Base-by-base conservation (phyloP, 1,140 invertebrate species). In the Acromyrmex echinatior region DNA sequence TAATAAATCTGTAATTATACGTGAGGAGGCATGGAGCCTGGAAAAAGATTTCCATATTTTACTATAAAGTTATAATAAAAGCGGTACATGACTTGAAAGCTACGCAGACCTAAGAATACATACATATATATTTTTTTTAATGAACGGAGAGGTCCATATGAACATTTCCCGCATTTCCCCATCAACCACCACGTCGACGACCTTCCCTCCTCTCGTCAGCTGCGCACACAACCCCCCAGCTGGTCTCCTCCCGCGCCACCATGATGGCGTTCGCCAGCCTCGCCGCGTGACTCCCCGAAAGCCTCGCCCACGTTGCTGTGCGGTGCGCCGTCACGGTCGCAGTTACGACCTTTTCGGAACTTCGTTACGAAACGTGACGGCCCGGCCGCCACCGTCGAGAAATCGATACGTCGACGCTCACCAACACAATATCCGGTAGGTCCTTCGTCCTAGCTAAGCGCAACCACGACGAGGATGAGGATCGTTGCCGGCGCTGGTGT, bases 391-490 rank as follows among this genome's bases (percentile, higher is more conserved):
- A 62, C 73, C 51, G 53, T 91, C 91, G 86, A 77, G 88, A 91
- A 91, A 93, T 93, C 92, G 92, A 93, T 93, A 93, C 91, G 88
- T 21, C 53, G 21, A n/a, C 66, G 80, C 53, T 82, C 68, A 88
- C 91, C 87, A 88, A 89, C 91, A 81, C 92, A 88, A 79, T 85
- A 88, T 78, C 88, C 86, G 80, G 68, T 87, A 87, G 82, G 86
- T 86, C 79, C 85, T 85, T 87, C 87, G 90, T 86, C 90, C 85
- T 87, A 56, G 73, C 35, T 39, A 6, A 77, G 60, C 71, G 49
- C 39, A 65, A 53, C 84, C 39, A 71, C 60, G 62, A 60, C 74
- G 70, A 80, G 16, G 51, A 58, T 16, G 45, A 63, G 58, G 65
- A 79, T 84, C 88, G 88, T 89, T 62, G 87, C 51, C 60, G 77